Base-by-base conservation (phyloP, 2,797 vertebrate species). In the Glyptemys insculpta region DNA sequence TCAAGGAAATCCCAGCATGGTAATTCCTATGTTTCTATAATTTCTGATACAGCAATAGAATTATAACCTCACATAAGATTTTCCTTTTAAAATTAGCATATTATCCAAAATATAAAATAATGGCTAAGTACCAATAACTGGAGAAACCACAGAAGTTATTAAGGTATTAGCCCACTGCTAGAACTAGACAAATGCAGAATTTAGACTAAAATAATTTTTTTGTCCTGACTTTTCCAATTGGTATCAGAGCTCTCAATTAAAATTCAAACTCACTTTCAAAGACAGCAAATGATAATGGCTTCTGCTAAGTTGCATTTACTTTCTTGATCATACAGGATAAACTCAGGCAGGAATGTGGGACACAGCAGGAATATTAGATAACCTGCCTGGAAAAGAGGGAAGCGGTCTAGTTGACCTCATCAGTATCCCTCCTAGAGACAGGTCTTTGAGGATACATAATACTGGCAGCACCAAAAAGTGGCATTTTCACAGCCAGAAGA, bases 201-300 rank as follows among this genome's bases (percentile, higher is more conserved):
- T 91, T 12, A 49, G 65, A 56, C 8, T 57, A 68, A 21, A 83
- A 90, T 8, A n/a, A 23, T n/a, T 37, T n/a, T 37, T 37, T 72
- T 44, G 21, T 12, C 5, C 27, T 74, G 41, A 72, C 53, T 31
- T 12, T 82, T 95, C 95, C 86, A 90, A 82, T 91, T 76, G 80
- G 86, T n/a, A 96, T 95, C 96, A 96, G 96, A 94, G 89, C 92
- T 94, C 83, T 97, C 95, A 94, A 96, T 96, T 95, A 95, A 95
- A 97, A 96, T 96, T 89, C 78, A 85, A 88, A 97, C 91, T 93
- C 91, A 86, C 79, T 94, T 87, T 94, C 86, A 92, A 93, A 78
- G 29, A 94, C 89, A 91, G 41, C 88, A 85, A 91, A 29, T 79
- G 90, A 96, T 88, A 96, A 91, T 82, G 84, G 62, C 74, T 96